These are phyloP conservation scores for Vultur gryphus DNA, from an alignment of 2,797 vertebrate species.

Conservation along the genomic window DNA sequence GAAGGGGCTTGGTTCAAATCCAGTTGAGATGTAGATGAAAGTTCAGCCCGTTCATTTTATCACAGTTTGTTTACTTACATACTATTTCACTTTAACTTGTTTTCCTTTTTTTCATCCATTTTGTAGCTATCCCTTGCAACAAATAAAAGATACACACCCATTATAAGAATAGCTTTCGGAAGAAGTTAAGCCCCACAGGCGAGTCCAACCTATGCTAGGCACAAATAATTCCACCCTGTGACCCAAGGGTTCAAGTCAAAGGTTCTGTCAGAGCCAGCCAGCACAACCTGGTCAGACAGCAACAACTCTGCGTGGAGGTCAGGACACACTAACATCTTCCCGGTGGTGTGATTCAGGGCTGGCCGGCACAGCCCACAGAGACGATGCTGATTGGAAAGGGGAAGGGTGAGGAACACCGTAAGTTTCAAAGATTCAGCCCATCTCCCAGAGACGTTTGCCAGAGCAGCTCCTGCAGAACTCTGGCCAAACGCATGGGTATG, in stretches of 20 bases:
- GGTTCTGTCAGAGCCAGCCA: background rate
- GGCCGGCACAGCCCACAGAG: background rate
- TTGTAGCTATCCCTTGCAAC: background rate
- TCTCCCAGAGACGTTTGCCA: background rate
- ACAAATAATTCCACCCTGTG: background rate
- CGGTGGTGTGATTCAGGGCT: background rate
- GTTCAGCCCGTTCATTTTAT: conserved; percentile 4
- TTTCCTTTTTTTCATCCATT: background rate
- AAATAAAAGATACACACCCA: background rate
- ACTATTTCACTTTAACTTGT: conserved; percentile 9
- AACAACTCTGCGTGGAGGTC: background rate
- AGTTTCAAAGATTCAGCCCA: background rate
- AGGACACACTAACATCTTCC: background rate
- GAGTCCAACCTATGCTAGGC: background rate
- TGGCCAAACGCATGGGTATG: background rate
- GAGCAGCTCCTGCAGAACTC: background rate
- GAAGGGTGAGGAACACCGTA: background rate
- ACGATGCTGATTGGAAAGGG: background rate
- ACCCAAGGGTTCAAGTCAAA: background rate
- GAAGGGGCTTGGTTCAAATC: conserved; percentile 27
- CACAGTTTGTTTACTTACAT: background rate
- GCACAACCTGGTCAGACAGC: background rate
- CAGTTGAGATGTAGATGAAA: conserved; percentile 30
- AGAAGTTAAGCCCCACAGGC: background rate
- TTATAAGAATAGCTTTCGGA: background rate